Base-by-base conservation (phyloP, 2,888 invertebrate genomes). In the Synergus laeviventris region DNA sequence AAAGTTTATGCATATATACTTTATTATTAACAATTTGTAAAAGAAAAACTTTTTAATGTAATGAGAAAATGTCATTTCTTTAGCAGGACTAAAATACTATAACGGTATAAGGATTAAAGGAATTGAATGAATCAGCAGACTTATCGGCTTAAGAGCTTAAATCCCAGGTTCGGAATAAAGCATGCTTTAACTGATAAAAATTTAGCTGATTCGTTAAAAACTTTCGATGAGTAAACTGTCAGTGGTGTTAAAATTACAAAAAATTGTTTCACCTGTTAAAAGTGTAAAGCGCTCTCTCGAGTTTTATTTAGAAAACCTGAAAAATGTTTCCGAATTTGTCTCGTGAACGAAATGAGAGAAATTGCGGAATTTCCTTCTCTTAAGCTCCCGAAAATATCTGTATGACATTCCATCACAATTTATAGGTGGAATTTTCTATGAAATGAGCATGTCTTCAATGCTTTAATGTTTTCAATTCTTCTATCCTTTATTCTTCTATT, bases 61-160 rank as follows among this genome's bases (percentile, higher is more conserved):
- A 70, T 24, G 21, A 45, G 21, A 70, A 16, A 49, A 45, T 45
- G 45, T 31, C 31, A 66, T 45, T 45, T 45, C 42, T 16, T 16
- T 3, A 45, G 21, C 2, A n/a, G 16, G 16, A 42, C 16, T 45
- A 5, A 70, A 31, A 70, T n/a, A 16, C 42, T 14, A 45, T n/a
- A n/a, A n/a, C 9, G 66, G 24, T 49, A 24, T 2, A 7, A 39
- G 64, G 64, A 42, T 70, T 70, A 62, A 38, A 62, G 38, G 36
- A 38, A 62, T 38, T 62, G 31, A 49, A 70, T 45, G 24, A 42
- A 70, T 24, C 11, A 45, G 24, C 2, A 16, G 66, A 70, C 24
- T 70, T 45, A 66, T 49, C 16, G 45, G 66, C 18, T 70, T 31
- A 70, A 70, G 24, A 24, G 66, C 45, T 66, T 66, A 45, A 45